A percentile compares a stretch with the other conserved stretches of the same genome.
Conservation (phyloP, 2,797 vertebrate species). For the Phyllotis vaccarum region DNA sequence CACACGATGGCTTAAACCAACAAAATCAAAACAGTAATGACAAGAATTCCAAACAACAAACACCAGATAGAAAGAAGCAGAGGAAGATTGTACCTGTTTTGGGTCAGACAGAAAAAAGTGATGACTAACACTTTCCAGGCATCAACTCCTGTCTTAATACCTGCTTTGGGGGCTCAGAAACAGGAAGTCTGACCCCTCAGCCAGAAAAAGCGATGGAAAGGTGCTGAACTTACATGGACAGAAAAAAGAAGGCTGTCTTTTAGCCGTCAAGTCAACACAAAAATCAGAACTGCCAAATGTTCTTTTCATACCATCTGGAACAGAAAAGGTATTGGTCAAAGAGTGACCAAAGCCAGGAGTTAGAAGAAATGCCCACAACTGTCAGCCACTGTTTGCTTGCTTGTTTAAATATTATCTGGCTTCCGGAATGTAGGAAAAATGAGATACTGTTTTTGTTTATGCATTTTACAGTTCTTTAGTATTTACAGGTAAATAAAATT, state of each 20-base stretch:
- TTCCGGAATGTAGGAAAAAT: neutral
- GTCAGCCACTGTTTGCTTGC: neutral
- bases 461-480: neutral
- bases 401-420: neutral
- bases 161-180: neutral
- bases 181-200: neutral
- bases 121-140: neutral
- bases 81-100: neutral
- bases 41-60: neutral
- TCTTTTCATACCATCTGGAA: neutral
- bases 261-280: accelerated
- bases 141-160: neutral
- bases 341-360: neutral
- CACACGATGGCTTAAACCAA: neutral
- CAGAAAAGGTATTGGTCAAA: neutral
- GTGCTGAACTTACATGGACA: neutral
- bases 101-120: neutral
- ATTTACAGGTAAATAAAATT: neutral
- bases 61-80: neutral
- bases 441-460: neutral
- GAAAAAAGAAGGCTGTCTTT: neutral
- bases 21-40: neutral
- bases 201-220: neutral
- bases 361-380: neutral
- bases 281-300: neutral